A percentile compares a stretch with the other conserved stretches of the same genome.
phyloP scores from a whole-genome alignment of 2,888 invertebrate species.

The Drosophila glabriapex region DNA sequence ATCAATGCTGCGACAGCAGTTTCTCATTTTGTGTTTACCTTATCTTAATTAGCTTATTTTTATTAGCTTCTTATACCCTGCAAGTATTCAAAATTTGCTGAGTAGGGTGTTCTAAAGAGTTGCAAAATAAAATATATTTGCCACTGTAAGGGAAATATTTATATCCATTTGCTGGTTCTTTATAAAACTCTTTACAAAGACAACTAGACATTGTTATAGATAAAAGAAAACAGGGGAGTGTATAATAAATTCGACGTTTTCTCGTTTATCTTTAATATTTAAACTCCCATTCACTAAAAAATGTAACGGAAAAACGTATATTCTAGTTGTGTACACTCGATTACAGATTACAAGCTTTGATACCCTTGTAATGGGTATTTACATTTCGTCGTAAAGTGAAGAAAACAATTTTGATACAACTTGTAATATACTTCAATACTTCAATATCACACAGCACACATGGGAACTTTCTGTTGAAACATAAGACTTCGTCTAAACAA shows the following conservation, averaged over 20 bases:
- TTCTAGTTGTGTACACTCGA: background rate
- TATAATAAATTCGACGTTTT: background rate
- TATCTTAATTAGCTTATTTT: conserved; percentile 52
- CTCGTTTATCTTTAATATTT: background rate
- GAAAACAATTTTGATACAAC: background rate
- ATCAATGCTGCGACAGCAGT: conserved; percentile 34
- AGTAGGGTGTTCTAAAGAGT: background rate
- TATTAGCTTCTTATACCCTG: conserved; percentile 17
- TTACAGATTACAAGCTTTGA: background rate
- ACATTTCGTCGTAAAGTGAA: background rate
- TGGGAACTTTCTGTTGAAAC: background rate
- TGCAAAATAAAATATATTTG: background rate
- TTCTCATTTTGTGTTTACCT: conserved; percentile 39
- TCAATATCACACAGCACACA: background rate
- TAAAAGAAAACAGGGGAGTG: background rate
- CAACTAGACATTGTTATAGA: background rate
- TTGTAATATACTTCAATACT: too few species aligned
- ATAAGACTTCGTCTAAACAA: background rate
- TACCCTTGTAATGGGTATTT: background rate
- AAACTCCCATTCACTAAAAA: background rate
- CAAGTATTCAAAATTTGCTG: background rate
- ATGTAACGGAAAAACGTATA: background rate
- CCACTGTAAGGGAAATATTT: background rate
- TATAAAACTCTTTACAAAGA: background rate
- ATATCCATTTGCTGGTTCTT: background rate